Percentiles rank a stretch among this genome's conserved stretches.
phyloP scores from a whole-genome alignment of 2,797 vertebrate genomes.

The Chiloscyllium punctatum region DNA sequence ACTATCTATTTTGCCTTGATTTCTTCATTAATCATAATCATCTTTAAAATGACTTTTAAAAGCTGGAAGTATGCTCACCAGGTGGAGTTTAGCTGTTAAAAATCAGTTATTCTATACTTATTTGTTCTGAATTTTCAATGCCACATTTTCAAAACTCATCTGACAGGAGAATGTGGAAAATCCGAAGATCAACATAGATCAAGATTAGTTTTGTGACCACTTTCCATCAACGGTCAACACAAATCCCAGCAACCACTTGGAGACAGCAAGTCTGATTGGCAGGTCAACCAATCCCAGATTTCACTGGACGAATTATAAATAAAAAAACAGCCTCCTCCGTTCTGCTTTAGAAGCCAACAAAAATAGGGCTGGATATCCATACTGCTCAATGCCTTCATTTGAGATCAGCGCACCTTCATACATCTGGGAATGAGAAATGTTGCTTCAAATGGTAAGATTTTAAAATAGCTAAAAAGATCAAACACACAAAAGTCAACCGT shows the following conservation, averaged over 20 bases:
- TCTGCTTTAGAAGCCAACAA: neutral
- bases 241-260: neutral
- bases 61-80: neutral
- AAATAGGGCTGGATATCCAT: too few species aligned
- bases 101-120: neutral
- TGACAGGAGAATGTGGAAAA: neutral
- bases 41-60: neutral
- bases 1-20: neutral
- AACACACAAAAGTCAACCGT: neutral
- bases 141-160: neutral
- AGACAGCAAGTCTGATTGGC: neutral
- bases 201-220: neutral
- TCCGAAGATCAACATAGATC: neutral
- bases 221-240: neutral
- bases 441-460: neutral
- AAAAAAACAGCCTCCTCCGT: neutral
- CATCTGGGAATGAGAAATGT: neutral
- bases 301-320: neutral
- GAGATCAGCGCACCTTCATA: neutral
- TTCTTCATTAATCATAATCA: neutral
- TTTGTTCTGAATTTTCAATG: neutral
- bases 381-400: neutral
- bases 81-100: neutral
- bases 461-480: neutral
- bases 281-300: neutral